phyloP scores from a whole-genome alignment of 2,113 vertebrate genomes.

The Tricholaema leucomelas region DNA sequence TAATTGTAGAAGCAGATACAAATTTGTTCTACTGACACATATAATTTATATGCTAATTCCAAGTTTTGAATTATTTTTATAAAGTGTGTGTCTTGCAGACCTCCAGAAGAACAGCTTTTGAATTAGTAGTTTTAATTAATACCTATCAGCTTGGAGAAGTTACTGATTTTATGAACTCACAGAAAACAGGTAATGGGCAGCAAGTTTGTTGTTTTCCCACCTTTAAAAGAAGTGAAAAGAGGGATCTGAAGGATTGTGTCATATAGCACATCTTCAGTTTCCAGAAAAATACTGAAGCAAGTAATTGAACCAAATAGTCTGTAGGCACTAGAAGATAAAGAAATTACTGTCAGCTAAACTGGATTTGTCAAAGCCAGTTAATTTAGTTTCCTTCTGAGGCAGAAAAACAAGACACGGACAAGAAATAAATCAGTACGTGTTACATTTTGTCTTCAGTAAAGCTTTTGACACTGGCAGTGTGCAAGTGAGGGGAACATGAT shows the following conservation, averaged over 20 bases:
- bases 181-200: not conserved
- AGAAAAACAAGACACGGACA: not conserved
- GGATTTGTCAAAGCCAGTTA: slow-evolving; percentile 37
- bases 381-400: slow-evolving; percentile 9
- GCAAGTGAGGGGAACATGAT: not conserved
- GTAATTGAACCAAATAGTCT: slow-evolving; percentile 32
- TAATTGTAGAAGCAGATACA: not conserved
- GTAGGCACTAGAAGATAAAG: slow-evolving; percentile 12
- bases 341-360: slow-evolving; percentile 41
- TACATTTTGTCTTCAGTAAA: not conserved
- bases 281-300: not conserved
- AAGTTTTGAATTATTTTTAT: not conserved
- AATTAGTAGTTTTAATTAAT: not conserved
- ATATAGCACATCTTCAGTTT: not conserved
- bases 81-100: not conserved
- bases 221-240: not conserved
- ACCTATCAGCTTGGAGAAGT: not conserved
- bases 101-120: not conserved
- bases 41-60: not conserved
- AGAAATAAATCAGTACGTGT: not conserved
- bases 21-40: not conserved
- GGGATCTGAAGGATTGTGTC: not conserved
- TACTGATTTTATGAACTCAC: not conserved
- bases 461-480: not conserved
- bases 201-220: not conserved